Base-by-base conservation (phyloP, 2,888 invertebrate genomes). In the Parnassius orleans region DNA sequence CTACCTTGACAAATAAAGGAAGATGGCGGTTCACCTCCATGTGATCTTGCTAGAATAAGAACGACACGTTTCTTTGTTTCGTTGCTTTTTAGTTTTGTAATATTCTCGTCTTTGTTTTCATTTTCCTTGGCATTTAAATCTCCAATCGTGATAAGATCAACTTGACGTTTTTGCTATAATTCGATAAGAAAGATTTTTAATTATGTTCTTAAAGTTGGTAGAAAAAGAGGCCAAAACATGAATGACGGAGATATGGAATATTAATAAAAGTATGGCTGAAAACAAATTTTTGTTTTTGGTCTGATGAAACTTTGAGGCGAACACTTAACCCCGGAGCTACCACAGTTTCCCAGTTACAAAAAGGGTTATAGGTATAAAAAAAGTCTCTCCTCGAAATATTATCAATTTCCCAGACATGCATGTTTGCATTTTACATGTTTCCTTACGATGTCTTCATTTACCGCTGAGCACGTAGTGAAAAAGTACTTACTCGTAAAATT, bases 21-120 rank as follows among this genome's bases (percentile, higher is more conserved):
- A 2, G 98, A 93, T 0, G 99, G 98, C 0, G 98, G 95, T 83
- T 99, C 99, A 3, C 98, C 98, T 0, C 98, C 97, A 86, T 99
- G 98, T 15, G 96, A 94, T 70, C 99, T 93, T 9, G 97, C 96
- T 69, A 99, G 93, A 57, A 99, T 94, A 43, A 98, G 95, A 42
- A 99, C 95, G 9, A 97, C 95, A 3, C 90, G 75, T 72, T 84
- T 87, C 70, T 87, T 89, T 3, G 70, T 64, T 2, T 81, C 80
- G 1, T 52, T 69, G 1, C 60, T 55, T 77, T 95, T 95, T 69
- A 95, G 90, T 77, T 94, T 77, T 78, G 83, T 60, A 76, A 82
- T 60, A 7, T 69, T 71, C 81, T 91, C 80, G 68, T 88, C 79
- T 50, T 71, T 67, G 64, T 73, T 69, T 69, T 83, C 78, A 44